Percentiles rank a stretch among this genome's conserved stretches.
These are phyloP conservation scores for Psilopsiagon aurifrons DNA, from an alignment of 2,113 vertebrate species.

Conservation along the genomic window DNA sequence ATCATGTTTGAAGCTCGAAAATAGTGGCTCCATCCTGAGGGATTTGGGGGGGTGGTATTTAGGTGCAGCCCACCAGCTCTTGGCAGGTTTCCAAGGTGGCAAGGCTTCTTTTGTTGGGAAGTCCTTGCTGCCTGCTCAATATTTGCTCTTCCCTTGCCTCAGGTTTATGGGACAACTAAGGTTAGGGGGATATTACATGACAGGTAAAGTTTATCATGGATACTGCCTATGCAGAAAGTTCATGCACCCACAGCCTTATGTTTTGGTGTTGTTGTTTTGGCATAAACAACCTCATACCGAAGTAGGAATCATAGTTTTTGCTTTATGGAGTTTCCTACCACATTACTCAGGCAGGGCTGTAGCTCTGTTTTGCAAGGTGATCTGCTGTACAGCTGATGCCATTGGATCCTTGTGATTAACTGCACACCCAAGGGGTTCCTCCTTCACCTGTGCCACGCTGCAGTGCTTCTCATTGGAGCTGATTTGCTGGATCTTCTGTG, in stretches of 20 bases:
- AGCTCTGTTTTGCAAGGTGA: not conserved
- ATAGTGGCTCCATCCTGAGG: not conserved
- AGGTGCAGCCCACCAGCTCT: not conserved
- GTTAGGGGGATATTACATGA: not conserved
- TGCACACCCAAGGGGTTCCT: not conserved
- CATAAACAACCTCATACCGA: not conserved
- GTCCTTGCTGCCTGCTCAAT: not conserved
- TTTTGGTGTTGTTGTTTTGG: not conserved
- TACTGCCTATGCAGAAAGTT: not conserved
- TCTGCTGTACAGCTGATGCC: not conserved
- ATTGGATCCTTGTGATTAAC: not conserved
- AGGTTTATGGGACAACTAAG: not conserved
- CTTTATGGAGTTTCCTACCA: not conserved
- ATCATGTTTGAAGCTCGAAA: not conserved
- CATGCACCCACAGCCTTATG: not conserved
- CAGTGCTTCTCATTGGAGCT: not conserved
- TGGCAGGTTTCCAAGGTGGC: not conserved
- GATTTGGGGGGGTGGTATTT: not conserved
- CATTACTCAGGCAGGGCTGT: not conserved
- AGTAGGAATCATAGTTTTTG: not conserved
- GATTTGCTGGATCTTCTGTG: accelerated
- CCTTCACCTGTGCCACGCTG: not conserved
- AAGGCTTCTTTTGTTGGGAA: not conserved
- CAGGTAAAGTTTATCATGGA: not conserved
- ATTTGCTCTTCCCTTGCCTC: not conserved